phyloP scores from a whole-genome alignment of 2,888 invertebrate genomes.

The Pristionchus maxplancki region DNA sequence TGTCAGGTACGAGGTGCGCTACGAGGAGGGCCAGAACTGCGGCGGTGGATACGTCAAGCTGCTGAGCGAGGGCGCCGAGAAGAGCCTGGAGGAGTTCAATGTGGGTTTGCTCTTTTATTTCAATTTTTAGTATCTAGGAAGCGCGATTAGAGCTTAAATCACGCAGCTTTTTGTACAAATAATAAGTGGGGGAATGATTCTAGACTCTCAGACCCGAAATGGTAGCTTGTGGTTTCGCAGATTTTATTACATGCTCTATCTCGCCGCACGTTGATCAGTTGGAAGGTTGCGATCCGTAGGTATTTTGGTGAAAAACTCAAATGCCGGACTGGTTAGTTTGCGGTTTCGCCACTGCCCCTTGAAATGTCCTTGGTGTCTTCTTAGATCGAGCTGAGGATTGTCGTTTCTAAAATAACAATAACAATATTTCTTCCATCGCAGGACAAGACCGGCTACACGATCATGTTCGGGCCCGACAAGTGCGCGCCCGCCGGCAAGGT shows the following conservation, averaged over 20 bases:
- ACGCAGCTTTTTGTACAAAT: too few species aligned
- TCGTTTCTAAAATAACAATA: slow-evolving; percentile 59
- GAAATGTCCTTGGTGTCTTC: slow-evolving; percentile 51
- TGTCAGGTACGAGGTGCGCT: slow-evolving; percentile 82
- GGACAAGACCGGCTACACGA: slow-evolving; percentile 96
- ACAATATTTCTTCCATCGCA: slow-evolving; percentile 67
- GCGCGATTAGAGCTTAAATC: too few species aligned
- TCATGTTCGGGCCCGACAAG: slow-evolving; percentile 99
- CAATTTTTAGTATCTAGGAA: too few species aligned
- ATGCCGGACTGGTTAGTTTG: not conserved
- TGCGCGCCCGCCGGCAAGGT: slow-evolving; percentile 96
- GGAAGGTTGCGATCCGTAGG: too few species aligned
- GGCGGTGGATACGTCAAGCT: slow-evolving; percentile 98
- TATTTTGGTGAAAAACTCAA: not conserved
- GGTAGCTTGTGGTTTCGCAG: too few species aligned
- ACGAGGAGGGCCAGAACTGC: slow-evolving; percentile 97
- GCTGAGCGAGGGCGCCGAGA: slow-evolving; percentile 85
- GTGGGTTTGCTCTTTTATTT: slow-evolving; percentile 27
- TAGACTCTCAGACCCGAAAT: too few species aligned
- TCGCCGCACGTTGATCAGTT: too few species aligned
- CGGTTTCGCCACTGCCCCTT: slow-evolving; percentile 35
- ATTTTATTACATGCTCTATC: too few species aligned
- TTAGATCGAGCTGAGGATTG: too few species aligned
- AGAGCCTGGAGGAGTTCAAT: slow-evolving; percentile 63
- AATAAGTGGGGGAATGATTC: too few species aligned